phyloP scores from a whole-genome alignment of 2,113 vertebrate genomes.

The Thunnus thynnus region DNA sequence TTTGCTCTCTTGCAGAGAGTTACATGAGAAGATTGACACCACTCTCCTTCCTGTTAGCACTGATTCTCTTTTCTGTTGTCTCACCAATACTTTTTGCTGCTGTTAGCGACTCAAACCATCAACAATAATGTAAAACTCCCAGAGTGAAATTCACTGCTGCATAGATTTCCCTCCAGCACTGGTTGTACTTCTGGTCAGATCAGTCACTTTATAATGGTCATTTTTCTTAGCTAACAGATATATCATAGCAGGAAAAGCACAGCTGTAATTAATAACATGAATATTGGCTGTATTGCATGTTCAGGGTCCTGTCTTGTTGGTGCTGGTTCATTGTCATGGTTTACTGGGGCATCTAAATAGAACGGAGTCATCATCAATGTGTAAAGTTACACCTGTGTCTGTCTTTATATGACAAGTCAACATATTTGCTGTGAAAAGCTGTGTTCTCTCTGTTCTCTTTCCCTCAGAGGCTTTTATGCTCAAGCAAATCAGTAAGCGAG shows the following conservation, averaged over 20 bases:
- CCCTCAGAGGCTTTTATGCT: slow-evolving; percentile 23
- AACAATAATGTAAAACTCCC: background rate
- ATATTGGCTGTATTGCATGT: background rate
- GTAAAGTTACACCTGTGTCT: background rate
- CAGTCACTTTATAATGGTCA: background rate
- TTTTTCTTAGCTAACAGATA: background rate
- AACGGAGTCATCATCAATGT: background rate
- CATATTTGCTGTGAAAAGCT: background rate
- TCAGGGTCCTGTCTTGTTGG: background rate
- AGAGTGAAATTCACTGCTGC: background rate
- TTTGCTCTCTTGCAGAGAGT: no score
- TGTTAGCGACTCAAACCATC: background rate
- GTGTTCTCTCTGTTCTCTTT: slow-evolving; percentile 13
- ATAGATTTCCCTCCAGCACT: background rate
- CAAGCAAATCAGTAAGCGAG: background rate
- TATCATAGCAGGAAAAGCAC: background rate
- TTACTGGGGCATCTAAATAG: no score
- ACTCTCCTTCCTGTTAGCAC: background rate
- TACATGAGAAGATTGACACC: no score
- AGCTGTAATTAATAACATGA: background rate
- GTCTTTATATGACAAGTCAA: no score
- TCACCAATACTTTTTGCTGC: background rate
- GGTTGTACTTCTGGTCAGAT: background rate
- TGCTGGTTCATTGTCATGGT: background rate
- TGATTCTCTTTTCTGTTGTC: background rate